Conservation (phyloP, 2,113 vertebrate genomes). For the Paramisgurnus dabryanus region DNA sequence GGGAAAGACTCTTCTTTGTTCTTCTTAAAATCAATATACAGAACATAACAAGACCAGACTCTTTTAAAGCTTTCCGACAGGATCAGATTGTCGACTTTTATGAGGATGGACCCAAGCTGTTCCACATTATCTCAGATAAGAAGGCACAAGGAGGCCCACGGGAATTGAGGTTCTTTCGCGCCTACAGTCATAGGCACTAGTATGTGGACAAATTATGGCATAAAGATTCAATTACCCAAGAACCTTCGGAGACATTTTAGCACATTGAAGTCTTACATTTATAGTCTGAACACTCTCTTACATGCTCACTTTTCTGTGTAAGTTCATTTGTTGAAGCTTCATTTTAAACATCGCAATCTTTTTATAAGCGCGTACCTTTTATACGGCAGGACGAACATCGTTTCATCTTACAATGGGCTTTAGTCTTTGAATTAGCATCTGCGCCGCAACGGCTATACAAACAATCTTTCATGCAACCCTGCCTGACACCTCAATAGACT, state of each 20-base stretch:
- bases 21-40: conserved; percentile 69
- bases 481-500: conserved; percentile 33
- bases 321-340: neutral
- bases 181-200: conserved; percentile 26
- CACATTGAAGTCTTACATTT: neutral
- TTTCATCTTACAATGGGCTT: conserved; percentile 31
- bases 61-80: conserved; percentile 61
- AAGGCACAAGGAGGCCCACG: conserved; percentile 37
- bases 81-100: conserved; percentile 58
- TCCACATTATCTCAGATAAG: conserved; percentile 53
- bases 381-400: neutral
- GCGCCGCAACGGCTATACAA: conserved; percentile 29
- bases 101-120: conserved; percentile 49
- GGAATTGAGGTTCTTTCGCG: conserved; percentile 45
- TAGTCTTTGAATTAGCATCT: conserved; percentile 37
- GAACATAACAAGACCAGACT: conserved; percentile 63
- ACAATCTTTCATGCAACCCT: conserved; percentile 21
- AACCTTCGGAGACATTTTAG: conserved; percentile 21
- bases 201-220: conserved; percentile 19
- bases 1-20: conserved; percentile 62
- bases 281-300: neutral
- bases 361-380: neutral
- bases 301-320: neutral
- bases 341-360: neutral
- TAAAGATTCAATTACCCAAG: conserved; percentile 23